Evolutionary conservation across 2,113 vertebrate species (phyloP).

Genomic region (Gavialis gangeticus): DNA sequence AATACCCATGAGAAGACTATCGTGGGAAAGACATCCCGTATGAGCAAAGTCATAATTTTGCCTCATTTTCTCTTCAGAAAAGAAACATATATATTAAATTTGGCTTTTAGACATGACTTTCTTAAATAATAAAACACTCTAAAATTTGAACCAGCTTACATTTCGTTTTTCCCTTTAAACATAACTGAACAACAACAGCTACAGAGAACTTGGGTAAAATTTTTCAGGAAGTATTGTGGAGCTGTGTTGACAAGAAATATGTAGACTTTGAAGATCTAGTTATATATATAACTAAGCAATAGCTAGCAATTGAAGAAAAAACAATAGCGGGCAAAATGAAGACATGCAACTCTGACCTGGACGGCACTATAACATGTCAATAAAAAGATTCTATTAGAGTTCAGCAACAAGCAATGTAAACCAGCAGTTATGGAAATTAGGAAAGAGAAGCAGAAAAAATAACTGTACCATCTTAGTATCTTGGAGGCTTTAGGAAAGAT

Average conservation of each 20-base stretch:
- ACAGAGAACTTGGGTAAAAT: neutral
- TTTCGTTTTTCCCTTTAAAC: neutral
- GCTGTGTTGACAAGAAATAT: neutral
- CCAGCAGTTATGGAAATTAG: neutral
- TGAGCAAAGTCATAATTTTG: neutral
- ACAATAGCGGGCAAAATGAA: neutral
- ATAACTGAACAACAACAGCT: neutral
- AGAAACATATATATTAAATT: neutral
- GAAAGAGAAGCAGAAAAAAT: neutral
- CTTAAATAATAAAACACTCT: neutral
- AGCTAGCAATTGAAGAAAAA: neutral
- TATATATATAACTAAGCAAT: rapidly evolving
- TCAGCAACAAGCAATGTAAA: neutral
- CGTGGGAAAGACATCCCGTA: neutral
- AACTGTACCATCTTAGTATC: neutral
- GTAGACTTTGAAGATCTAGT: neutral
- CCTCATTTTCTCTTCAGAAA: neutral
- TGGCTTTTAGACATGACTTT: neutral
- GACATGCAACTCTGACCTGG: neutral
- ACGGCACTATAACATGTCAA: rapidly evolving
- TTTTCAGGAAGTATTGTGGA: neutral
- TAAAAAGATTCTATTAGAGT: neutral
- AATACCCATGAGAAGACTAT: neutral
- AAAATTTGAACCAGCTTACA: rapidly evolving
- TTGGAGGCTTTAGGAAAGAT: neutral